A percentile compares a stretch with the other conserved stretches of the same genome.
Conservation (phyloP, 2,888 invertebrate species). For the Amphipoea oculea region DNA sequence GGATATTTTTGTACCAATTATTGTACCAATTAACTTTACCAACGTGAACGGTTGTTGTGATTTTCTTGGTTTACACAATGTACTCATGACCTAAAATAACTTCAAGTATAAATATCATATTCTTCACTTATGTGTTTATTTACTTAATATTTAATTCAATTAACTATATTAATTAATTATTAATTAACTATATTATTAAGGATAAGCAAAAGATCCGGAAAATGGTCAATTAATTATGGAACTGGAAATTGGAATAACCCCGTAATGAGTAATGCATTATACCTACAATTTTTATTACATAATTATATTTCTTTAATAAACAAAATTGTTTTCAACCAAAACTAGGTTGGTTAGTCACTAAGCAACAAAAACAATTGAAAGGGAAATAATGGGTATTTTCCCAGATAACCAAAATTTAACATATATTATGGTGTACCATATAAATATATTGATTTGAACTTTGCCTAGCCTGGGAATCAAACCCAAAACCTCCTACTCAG, state of each 20-base stretch:
- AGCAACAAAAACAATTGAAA: constrained; percentile 1
- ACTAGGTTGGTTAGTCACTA: constrained; percentile 5
- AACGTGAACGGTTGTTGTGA: neutral
- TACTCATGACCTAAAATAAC: neutral
- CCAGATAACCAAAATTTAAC: neutral
- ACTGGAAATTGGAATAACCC: constrained; percentile 29
- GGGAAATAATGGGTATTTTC: neutral
- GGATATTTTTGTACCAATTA: neutral
- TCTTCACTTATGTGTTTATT: neutral
- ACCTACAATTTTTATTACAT: neutral
- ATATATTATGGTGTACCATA: neutral
- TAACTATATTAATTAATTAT: no score
- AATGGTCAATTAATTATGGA: constrained; percentile 25
- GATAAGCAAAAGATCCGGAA: constrained; percentile 22
- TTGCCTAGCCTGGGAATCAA: neutral
- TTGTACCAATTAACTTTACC: neutral
- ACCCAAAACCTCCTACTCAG: no score
- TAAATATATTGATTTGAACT: neutral
- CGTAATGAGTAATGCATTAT: constrained; percentile 17
- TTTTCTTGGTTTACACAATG: neutral
- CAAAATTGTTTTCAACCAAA: constrained; percentile 14
- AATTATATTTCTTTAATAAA: neutral
- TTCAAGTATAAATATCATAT: neutral
- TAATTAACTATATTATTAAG: neutral
- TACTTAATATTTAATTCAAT: neutral